Evolutionary conservation across 2,797 vertebrate species (phyloP).

Genomic region (Chelmon rostratus): DNA sequence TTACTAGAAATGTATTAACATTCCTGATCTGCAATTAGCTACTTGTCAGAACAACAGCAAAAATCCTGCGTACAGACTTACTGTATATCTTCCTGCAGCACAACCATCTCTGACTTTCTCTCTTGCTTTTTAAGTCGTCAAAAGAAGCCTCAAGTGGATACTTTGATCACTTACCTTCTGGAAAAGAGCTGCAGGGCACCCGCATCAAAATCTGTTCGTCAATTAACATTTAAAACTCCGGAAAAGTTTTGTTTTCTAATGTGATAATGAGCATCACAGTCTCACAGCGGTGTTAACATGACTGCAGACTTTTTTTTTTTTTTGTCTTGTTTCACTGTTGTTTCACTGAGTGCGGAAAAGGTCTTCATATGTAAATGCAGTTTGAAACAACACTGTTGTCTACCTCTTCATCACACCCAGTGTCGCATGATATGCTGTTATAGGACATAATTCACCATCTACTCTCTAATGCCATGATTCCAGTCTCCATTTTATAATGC

Average conservation of each 20-base stretch:
- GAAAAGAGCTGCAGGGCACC: neutral
- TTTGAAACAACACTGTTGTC: neutral
- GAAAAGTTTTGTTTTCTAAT: neutral
- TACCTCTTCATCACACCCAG: neutral
- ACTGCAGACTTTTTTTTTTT: neutral
- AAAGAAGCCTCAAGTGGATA: neutral
- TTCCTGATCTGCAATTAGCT: neutral
- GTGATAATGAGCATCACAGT: constrained; percentile 9
- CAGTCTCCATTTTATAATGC: neutral
- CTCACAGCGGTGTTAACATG: neutral
- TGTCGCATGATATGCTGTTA: neutral
- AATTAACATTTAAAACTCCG: neutral
- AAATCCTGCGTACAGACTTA: neutral
- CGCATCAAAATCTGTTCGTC: constrained; percentile 5
- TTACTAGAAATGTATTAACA: constrained; percentile 1
- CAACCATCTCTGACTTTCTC: neutral
- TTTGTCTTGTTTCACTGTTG: neutral
- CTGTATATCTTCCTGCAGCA: neutral
- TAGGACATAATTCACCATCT: constrained; percentile 12
- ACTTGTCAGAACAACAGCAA: neutral
- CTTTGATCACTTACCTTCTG: neutral
- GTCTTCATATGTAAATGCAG: neutral
- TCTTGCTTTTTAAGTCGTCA: neutral
- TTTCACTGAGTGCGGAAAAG: too few species aligned
- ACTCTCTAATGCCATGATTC: neutral